phyloP scores from a whole-genome alignment of 2,797 vertebrate genomes.

The Garrulus glandarius region DNA sequence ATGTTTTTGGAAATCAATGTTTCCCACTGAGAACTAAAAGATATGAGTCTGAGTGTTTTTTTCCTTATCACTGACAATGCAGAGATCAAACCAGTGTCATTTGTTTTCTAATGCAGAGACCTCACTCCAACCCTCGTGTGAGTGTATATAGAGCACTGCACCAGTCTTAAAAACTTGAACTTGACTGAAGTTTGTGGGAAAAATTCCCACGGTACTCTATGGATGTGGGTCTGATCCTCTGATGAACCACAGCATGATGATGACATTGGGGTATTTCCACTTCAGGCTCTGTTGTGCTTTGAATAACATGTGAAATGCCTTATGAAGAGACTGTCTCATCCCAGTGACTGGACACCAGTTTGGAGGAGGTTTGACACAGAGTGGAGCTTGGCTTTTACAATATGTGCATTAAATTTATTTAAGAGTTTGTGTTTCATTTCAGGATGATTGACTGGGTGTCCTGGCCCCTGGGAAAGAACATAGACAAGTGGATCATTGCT shows the following conservation, averaged over 20 bases:
- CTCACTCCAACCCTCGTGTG: accelerated
- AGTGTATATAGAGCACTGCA: background rate
- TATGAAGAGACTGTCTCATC: background rate
- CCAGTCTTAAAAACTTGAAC: background rate
- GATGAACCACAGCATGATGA: background rate
- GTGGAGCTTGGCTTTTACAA: background rate
- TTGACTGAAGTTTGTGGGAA: background rate
- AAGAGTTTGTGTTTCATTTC: slow-evolving; percentile 13
- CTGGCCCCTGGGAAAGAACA: slow-evolving; percentile 83
- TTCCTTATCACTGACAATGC: background rate
- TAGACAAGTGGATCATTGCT: slow-evolving; percentile 84
- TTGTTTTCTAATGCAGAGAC: background rate
- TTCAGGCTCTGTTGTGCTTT: background rate
- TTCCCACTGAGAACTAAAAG: background rate
- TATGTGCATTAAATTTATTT: background rate
- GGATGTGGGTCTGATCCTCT: background rate
- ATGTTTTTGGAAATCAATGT: background rate
- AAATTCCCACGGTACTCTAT: background rate
- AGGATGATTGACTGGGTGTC: slow-evolving; percentile 87
- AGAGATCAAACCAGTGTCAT: background rate
- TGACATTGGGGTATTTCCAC: background rate
- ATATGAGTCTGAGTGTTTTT: background rate
- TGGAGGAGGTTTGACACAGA: background rate
- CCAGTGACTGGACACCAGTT: background rate
- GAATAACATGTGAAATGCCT: background rate